phyloP scores from a whole-genome alignment of 30 jellyfish, hydroid and myxozoan species.

The Sanderia malayensis region DNA sequence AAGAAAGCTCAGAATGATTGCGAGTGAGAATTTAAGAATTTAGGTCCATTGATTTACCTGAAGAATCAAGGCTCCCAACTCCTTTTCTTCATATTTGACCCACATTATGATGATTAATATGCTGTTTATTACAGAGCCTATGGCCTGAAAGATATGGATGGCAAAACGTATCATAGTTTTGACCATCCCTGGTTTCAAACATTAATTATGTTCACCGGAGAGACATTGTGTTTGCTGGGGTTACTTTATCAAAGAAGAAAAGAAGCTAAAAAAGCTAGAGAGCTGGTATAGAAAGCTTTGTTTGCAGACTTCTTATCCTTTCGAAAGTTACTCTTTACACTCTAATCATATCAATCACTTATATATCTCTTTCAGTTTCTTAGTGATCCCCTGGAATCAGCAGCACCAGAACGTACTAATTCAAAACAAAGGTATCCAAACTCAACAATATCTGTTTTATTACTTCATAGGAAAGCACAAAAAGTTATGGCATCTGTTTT shows the following conservation, averaged over 20 bases:
- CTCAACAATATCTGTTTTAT: too few relatives aligned
- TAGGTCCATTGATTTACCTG: too few relatives aligned
- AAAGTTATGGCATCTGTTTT: too few relatives aligned
- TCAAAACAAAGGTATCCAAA: not conserved
- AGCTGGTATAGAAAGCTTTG: conserved; percentile 24
- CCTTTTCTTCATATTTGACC: too few relatives aligned
- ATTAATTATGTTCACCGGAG: conserved; percentile 76
- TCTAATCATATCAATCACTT: too few relatives aligned
- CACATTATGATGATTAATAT: too few relatives aligned
- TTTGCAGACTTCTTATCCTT: too few relatives aligned
- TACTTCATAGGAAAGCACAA: too few relatives aligned
- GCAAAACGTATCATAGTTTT: conserved; percentile 42
- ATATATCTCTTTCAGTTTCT: not conserved
- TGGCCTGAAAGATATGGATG: conserved; percentile 60
- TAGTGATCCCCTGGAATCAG: not conserved
- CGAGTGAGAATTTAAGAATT: conserved; percentile 68
- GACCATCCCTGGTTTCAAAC: conserved; percentile 92
- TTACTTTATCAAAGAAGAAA: conserved; percentile 52
- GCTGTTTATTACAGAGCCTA: conserved; percentile 27
- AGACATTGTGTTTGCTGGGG: conserved; percentile 69
- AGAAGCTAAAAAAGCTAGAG: conserved; percentile 9
- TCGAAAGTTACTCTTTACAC: too few relatives aligned
- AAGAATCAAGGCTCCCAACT: too few relatives aligned
- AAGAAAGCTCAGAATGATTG: conserved; percentile 84
- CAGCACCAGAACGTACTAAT: not conserved